Conservation (phyloP, 2,888 invertebrate species). For the Chymomyza amoena region DNA sequence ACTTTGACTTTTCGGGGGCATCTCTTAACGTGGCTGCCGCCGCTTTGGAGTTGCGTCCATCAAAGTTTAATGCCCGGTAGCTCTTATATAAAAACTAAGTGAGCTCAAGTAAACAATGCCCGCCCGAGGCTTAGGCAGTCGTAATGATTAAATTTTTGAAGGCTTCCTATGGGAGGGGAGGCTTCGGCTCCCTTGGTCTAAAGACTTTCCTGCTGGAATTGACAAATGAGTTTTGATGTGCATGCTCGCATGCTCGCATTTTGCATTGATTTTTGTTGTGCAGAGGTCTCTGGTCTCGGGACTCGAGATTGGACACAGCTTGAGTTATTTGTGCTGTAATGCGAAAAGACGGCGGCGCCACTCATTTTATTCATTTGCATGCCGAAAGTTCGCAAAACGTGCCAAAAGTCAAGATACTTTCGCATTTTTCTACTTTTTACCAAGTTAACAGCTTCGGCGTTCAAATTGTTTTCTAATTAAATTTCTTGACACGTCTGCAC, state of each 20-base stretch:
- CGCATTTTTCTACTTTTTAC: conserved; percentile 9
- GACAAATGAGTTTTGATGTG: conserved; percentile 40
- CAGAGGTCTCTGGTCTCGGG: background rate
- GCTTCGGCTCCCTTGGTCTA: background rate
- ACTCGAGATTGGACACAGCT: background rate
- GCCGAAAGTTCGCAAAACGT: conserved; percentile 6
- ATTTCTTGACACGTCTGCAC: conserved; percentile 60
- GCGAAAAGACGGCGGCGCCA: conserved; percentile 31
- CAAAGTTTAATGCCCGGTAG: conserved; percentile 46
- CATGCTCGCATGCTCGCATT: conserved; percentile 10
- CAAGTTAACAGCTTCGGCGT: conserved; percentile 1
- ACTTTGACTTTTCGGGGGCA: conserved; percentile 50
- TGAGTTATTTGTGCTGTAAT: conserved; percentile 42
- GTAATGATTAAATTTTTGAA: conserved; percentile 38
- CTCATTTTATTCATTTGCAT: conserved; percentile 5
- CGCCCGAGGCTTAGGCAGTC: conserved; percentile 49
- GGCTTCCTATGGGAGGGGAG: conserved; percentile 13
- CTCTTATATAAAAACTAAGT: conserved; percentile 60
- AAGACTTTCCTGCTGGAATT: conserved; percentile 19
- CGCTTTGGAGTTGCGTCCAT: conserved; percentile 34
- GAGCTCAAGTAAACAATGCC: conserved; percentile 42
- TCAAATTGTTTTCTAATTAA: conserved; percentile 61
- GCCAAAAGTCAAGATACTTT: background rate
- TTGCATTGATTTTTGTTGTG: conserved; percentile 21
- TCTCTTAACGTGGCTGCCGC: conserved; percentile 2